Conservation (phyloP, 2,888 invertebrate species). For the Ferdinandea cuprea region DNA sequence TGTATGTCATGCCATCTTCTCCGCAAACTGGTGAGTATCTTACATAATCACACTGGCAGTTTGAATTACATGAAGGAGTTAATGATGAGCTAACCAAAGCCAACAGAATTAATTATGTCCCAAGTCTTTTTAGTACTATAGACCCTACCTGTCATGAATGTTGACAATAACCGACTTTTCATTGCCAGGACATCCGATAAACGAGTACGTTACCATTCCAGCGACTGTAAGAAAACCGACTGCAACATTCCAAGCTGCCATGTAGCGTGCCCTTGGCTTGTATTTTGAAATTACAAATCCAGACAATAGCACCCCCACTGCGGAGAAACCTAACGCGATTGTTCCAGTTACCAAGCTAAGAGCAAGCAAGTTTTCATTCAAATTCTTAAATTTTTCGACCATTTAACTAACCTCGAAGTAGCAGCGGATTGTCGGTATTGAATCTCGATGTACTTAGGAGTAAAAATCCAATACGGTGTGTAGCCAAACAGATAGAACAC, state of each 20-base stretch:
- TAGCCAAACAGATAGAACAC: slow-evolving; percentile 89
- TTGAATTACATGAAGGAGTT: slow-evolving; percentile 84
- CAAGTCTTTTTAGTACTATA: background rate
- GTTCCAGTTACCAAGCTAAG: slow-evolving; percentile 88
- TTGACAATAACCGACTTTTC: slow-evolving; percentile 83
- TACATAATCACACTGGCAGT: slow-evolving; percentile 88
- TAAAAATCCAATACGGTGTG: slow-evolving; percentile 90
- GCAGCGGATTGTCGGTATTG: slow-evolving; percentile 91
- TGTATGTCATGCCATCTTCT: slow-evolving; percentile 87
- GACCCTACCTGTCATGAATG: slow-evolving; percentile 78
- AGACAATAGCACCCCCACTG: slow-evolving; percentile 87
- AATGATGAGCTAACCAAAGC: slow-evolving; percentile 48
- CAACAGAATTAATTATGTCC: background rate
- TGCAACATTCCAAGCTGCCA: slow-evolving; percentile 88
- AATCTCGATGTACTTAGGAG: slow-evolving; percentile 93
- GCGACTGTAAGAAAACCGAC: slow-evolving; percentile 86
- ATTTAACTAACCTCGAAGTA: slow-evolving; percentile 84
- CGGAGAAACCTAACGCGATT: slow-evolving; percentile 88
- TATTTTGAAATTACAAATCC: slow-evolving; percentile 87
- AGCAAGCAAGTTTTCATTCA: slow-evolving; percentile 27
- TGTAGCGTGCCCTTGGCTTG: slow-evolving; percentile 86
- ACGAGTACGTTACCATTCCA: slow-evolving; percentile 87
- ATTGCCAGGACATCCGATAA: slow-evolving; percentile 87
- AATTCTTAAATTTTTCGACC: background rate
- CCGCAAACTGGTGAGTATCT: slow-evolving; percentile 90